Percentiles rank a stretch among this genome's conserved stretches.
phyloP scores from a whole-genome alignment of 92 coral and sea anemone species.

The Zoanthus sansibaricus region DNA sequence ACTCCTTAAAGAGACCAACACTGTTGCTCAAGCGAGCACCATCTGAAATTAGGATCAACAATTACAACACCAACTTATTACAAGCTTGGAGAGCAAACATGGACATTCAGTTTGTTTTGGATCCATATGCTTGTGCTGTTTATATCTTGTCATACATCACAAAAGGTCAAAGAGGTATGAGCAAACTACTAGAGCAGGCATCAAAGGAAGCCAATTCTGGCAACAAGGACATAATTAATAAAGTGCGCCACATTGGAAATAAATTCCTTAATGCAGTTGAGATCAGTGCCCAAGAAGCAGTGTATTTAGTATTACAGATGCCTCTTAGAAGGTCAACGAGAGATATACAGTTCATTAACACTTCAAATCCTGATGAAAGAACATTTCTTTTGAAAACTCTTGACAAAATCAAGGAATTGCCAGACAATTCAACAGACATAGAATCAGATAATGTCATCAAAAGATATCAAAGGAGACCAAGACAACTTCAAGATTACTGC shows the following conservation, averaged over 20 bases:
- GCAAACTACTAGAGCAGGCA: slow-evolving; percentile 50
- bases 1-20: slow-evolving; percentile 56
- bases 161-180: slow-evolving; percentile 43
- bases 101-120: no score
- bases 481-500: slow-evolving; percentile 46
- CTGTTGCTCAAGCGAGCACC: slow-evolving; percentile 57
- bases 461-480: slow-evolving; percentile 75
- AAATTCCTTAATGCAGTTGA: slow-evolving; percentile 54
- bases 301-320: slow-evolving; percentile 63
- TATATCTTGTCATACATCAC: no score
- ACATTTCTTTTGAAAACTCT: slow-evolving; percentile 3
- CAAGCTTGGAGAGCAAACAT: slow-evolving; percentile 23
- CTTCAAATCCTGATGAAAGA: slow-evolving; percentile 1
- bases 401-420: slow-evolving; percentile 65
- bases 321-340: slow-evolving; percentile 63
- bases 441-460: slow-evolving; percentile 59
- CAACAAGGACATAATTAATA: slow-evolving; percentile 26
- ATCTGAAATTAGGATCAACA: not conserved
- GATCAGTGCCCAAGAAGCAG: slow-evolving; percentile 6
- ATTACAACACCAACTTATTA: slow-evolving; percentile 56
- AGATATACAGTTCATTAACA: slow-evolving; percentile 63
- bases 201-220: slow-evolving; percentile 42
- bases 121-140: no score
- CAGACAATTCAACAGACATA: slow-evolving; percentile 54
- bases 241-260: slow-evolving; percentile 1